A percentile compares a stretch with the other conserved stretches of the same genome.
These are phyloP conservation scores for Piaya cayana DNA, from an alignment of 2,113 vertebrate species.

Conservation along the genomic window DNA sequence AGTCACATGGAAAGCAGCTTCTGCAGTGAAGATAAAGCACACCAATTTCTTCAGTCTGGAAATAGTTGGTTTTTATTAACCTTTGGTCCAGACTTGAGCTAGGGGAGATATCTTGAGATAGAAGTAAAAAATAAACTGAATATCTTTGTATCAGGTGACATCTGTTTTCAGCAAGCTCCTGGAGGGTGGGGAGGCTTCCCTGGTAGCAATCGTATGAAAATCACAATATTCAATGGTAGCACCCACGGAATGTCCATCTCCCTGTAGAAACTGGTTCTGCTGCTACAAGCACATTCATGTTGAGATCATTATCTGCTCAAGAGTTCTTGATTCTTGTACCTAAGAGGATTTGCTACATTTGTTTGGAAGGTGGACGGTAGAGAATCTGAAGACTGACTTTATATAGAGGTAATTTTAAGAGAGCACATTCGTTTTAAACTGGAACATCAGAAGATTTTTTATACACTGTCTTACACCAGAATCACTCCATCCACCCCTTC, in stretches of 20 bases:
- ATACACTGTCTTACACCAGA: neutral
- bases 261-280: conserved; percentile 51
- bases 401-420: neutral
- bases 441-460: neutral
- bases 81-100: neutral
- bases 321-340: neutral
- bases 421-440: neutral
- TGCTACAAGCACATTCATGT: conserved; percentile 39
- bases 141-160: neutral
- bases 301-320: conserved; percentile 34
- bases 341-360: neutral
- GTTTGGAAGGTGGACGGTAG: neutral
- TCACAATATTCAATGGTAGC: neutral
- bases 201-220: neutral
- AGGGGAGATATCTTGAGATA: neutral
- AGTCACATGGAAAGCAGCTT: neutral
- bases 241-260: conserved; percentile 2
- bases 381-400: neutral
- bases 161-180: neutral
- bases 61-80: neutral
- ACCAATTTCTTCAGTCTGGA: neutral
- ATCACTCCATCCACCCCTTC: neutral
- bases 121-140: neutral
- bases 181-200: neutral
- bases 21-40: neutral